Evolutionary conservation across 1,140 invertebrate genomes (phyloP), one percentile per base, ranked within the genome.

Genomic region (Coenobita brevimanus): DNA sequence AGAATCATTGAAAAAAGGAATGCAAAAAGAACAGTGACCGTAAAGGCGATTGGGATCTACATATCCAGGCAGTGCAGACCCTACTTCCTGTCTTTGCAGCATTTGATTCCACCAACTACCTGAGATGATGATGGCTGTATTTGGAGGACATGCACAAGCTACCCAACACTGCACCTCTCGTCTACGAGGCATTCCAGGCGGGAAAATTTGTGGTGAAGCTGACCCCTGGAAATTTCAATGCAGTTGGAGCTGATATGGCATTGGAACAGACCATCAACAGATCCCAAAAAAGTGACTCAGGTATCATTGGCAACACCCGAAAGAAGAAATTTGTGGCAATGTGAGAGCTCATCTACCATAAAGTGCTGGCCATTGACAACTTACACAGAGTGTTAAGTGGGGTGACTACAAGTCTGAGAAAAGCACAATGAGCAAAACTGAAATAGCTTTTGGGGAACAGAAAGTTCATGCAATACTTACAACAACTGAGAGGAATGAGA

Each of bases 231-330:
- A 10, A 10, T 10, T 71, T 71, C 17, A 71, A 71, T n/a, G 67
- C 67, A 15, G 67, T 71, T 71, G 67, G 67, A 27, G 73, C 73
- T 43, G 38, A 76, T 43, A 76, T 76, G 73, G 30, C 30, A 10
- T 76, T 76, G 36, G 73, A 76, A 43, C 73, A 76, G 27, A 76
- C 73, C 27, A 76, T 76, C 36, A 76, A 33, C 30, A 33, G 38
- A 27, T 76, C 73, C 30, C 73, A 76, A 27, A 76, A 76, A 30
- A 43, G 73, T 33, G 38, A 6, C 10, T 33, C 73, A 36, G 73
- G 73, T 13, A 76, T 76, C 13, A 76, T 76, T 27, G 36, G 73
- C 73, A 76, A 33, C 38, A 38, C 73, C 30, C 27, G 30, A 41
- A 76, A 76, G 17, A 76, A 76, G 73, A 43, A 76, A 4, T 76